Evolutionary conservation across 2,888 invertebrate genomes (phyloP).

Genomic region (Hartigia nigra): DNA sequence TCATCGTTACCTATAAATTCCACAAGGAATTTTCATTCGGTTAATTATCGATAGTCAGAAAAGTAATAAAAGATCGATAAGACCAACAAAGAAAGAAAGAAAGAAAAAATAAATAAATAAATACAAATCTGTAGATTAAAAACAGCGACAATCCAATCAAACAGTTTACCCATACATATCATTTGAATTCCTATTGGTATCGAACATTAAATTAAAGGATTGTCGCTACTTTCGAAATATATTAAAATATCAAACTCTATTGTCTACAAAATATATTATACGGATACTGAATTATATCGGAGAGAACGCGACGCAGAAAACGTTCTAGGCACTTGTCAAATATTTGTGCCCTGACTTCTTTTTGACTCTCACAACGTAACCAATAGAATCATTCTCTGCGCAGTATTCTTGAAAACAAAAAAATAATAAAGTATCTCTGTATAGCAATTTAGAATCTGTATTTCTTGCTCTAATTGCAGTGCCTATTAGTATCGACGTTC

Average conservation of each 20-base stretch:
- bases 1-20: constrained; percentile 14
- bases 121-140: constrained; percentile 18
- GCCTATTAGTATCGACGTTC: constrained; percentile 36
- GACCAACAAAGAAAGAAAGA: not conserved
- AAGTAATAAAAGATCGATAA: not conserved
- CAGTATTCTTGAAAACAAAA: not conserved
- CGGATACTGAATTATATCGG: not conserved
- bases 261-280: not conserved
- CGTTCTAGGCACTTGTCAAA: not conserved
- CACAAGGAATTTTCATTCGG: not conserved
- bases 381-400: not conserved
- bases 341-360: not conserved
- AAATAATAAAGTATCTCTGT: not conserved
- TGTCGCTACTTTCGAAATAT: constrained; percentile 1
- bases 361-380: not conserved
- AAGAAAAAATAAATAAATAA: constrained; percentile 32
- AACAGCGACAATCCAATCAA: not conserved
- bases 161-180: not conserved
- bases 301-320: not conserved
- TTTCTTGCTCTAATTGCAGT: constrained; percentile 1
- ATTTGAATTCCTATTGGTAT: not conserved
- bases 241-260: not conserved
- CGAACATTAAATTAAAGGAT: not conserved
- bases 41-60: not conserved
- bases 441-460: not conserved